Conservation (phyloP, 92 coral and sea anemone species). For the Chrysogorgia sp. region DNA sequence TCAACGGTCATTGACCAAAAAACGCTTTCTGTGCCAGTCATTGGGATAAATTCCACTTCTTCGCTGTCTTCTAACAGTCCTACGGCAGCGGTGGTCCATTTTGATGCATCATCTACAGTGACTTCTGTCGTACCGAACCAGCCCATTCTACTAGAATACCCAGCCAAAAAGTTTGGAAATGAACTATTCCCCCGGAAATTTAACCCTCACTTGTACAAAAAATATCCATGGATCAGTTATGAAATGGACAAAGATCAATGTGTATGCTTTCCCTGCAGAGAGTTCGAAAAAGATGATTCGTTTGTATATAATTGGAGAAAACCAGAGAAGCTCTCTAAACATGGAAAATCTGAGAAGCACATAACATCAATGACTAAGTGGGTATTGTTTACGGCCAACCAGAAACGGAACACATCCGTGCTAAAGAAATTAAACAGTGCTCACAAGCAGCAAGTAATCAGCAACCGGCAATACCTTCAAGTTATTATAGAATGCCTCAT, state of each 20-base stretch:
- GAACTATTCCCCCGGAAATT: constrained; percentile 11
- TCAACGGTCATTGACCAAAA: neutral
- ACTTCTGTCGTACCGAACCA: constrained; percentile 5
- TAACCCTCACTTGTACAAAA: constrained; percentile 1
- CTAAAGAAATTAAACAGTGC: too few relatives aligned
- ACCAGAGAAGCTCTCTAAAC: too few relatives aligned
- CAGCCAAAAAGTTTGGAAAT: constrained; percentile 1
- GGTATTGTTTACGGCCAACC: too few relatives aligned
- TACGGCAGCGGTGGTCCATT: neutral
- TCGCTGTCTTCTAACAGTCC: neutral
- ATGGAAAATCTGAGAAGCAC: too few relatives aligned
- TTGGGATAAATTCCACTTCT: neutral
- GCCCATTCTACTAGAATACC: neutral
- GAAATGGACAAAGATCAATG: constrained; percentile 15
- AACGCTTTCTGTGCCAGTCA: too few relatives aligned
- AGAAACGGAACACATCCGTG: too few relatives aligned
- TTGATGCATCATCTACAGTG: too few relatives aligned
- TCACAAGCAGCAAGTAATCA: too few relatives aligned
- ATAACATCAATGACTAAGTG: too few relatives aligned
- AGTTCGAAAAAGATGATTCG: constrained; percentile 17
- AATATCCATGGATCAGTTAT: constrained; percentile 16
- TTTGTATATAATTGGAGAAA: constrained; percentile 4
- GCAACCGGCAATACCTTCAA: too few relatives aligned
- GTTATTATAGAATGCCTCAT: too few relatives aligned
- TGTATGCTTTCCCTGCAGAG: constrained; percentile 17